Base-by-base conservation (phyloP, 53 echinoderm and acorn worm species). In the Pentamera pediparva region DNA sequence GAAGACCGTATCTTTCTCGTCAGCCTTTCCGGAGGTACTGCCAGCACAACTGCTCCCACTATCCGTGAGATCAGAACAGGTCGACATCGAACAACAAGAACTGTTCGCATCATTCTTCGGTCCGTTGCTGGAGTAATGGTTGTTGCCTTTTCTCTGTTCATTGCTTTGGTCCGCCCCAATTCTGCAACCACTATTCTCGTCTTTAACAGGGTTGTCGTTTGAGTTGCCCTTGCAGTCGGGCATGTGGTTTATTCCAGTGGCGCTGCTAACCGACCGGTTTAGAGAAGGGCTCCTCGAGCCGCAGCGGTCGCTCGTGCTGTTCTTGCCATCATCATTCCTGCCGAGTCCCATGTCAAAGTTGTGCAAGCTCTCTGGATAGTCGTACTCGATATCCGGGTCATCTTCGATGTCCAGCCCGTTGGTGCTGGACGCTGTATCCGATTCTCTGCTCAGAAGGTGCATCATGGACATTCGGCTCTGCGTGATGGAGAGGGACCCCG, bases 1-100 rank as follows among this genome's bases (percentile, higher is more conserved):
- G 32, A 56, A 84, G 28, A 50, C 38, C 37, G 45, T 62, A 28
- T 60, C 47, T 37, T 84, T 90, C 65, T 79, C 80, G 51, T 94
- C 94, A 1, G 89, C 94, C 13, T 82, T 69, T 13, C 94, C 90
- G 51, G 87, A 90, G 62, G 89, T 94, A 3, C 87, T 87, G 7
- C 92, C 88, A 5, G 82, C 85, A n/a, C n/a, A n/a, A 35, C 90
- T 87, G 32, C 89, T 89, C 18, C 86, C 76, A 20, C 78, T 87
- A 35, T 84, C 87, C 13, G 90, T 87, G 50, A 81, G 74, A 47
- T 87, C 90, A 33, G 94, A 94, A 27, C 82, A 82, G 12, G 89
- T 89, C 2, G 93, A 89, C 89, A 89, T 89, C 18, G 94, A 84
- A 63, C 84, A 84, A 71, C 77, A 77, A 33, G 51, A 65, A 52